phyloP scores from a whole-genome alignment of 2,888 invertebrate genomes.

The Spisula subtruncata region DNA sequence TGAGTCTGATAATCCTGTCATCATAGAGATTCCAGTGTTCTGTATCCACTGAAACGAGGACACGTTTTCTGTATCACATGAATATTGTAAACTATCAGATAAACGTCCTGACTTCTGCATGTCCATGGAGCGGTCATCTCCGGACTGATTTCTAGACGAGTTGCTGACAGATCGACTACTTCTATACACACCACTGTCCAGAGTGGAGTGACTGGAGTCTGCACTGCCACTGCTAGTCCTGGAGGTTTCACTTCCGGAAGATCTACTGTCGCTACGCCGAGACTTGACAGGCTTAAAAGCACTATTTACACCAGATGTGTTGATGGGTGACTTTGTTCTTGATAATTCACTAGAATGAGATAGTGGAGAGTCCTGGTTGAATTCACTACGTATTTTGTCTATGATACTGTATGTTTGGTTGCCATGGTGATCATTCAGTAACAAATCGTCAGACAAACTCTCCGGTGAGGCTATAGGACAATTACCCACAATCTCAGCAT shows the following conservation, averaged over 20 bases:
- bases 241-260: background rate
- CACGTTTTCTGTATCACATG: conserved; percentile 43
- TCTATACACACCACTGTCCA: conserved; percentile 25
- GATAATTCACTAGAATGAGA: conserved; percentile 41
- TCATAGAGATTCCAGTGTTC: background rate
- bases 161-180: background rate
- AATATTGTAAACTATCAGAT: conserved; percentile 50
- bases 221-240: conserved; percentile 6
- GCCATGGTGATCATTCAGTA: conserved; percentile 39
- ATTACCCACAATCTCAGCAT: conserved; percentile 23
- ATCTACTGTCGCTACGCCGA: conserved; percentile 32
- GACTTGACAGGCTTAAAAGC: conserved; percentile 69
- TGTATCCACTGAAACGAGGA: conserved; percentile 63
- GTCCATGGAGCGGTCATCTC: background rate
- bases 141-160: background rate
- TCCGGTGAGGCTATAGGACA: conserved; percentile 67
- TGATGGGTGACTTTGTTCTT: conserved; percentile 66
- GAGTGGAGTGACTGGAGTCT: background rate
- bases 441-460: conserved; percentile 63
- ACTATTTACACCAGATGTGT: conserved; percentile 70
- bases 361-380: conserved; percentile 19
- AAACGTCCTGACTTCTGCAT: conserved; percentile 32
- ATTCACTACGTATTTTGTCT: conserved; percentile 22
- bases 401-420: conserved; percentile 29
- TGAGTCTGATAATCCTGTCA: conserved; percentile 41